A percentile compares a stretch with the other conserved stretches of the same genome.
phyloP scores from a whole-genome alignment of 2,888 invertebrate species.

The Embidobia sp. region DNA sequence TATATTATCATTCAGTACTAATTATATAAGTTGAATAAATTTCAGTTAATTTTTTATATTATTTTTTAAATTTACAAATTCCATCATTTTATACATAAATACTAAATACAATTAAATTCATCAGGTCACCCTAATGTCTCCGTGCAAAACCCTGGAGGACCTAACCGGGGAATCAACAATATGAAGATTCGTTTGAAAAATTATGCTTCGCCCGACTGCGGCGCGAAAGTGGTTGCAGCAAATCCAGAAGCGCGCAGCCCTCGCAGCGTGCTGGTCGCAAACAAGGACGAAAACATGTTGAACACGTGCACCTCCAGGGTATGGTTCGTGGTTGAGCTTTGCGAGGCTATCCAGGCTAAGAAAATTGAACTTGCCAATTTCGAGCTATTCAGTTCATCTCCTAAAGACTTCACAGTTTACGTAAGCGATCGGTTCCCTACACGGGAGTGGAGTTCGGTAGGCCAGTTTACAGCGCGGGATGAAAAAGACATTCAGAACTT shows the following conservation, averaged over 20 bases:
- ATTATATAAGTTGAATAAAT: no score
- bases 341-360: constrained; percentile 98
- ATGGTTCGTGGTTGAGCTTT: constrained; percentile 98
- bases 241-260: constrained; percentile 96
- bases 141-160: constrained; percentile 76
- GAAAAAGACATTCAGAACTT: constrained; percentile 94
- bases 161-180: constrained; percentile 83
- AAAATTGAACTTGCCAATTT: constrained; percentile 98
- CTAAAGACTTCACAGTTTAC: constrained; percentile 93
- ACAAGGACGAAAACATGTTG: constrained; percentile 98
- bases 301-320: constrained; percentile 96
- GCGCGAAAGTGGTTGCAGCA: constrained; percentile 96
- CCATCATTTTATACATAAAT: no score
- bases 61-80: no score
- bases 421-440: constrained; percentile 95
- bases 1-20: no score
- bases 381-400: constrained; percentile 98
- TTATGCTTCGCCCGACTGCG: constrained; percentile 98
- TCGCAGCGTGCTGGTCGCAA: constrained; percentile 92
- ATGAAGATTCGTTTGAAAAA: constrained; percentile 92
- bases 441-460: constrained; percentile 95
- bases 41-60: no score
- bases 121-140: constrained; percentile 79
- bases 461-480: constrained; percentile 93
- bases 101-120: no score